Conservation (phyloP, 2,113 vertebrate genomes). For the Ophthalmolycus amberensis region DNA sequence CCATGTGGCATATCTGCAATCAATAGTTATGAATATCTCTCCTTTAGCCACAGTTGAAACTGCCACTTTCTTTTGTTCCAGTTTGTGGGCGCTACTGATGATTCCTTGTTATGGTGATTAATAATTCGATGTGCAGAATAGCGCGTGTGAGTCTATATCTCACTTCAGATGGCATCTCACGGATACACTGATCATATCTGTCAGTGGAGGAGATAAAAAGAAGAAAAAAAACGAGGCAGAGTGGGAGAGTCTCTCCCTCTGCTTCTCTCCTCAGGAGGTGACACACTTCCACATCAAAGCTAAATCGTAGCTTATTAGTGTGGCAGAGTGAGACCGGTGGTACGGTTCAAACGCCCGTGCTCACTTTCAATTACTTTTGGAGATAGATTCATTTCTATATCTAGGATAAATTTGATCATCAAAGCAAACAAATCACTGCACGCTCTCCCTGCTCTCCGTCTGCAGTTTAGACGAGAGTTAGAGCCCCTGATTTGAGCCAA, state of each 20-base stretch:
- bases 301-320: slow-evolving; percentile 74
- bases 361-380: slow-evolving; percentile 76
- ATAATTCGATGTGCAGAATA: slow-evolving; percentile 49
- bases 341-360: slow-evolving; percentile 59
- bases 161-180: slow-evolving; percentile 36
- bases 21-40: slow-evolving; percentile 60
- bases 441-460: slow-evolving; percentile 13
- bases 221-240: background rate
- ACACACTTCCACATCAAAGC: slow-evolving; percentile 80
- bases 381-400: slow-evolving; percentile 66
- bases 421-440: slow-evolving; percentile 71
- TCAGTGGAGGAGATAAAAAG: slow-evolving; percentile 38
- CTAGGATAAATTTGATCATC: slow-evolving; percentile 69
- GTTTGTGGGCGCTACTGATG: slow-evolving; percentile 42
- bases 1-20: slow-evolving; percentile 42
- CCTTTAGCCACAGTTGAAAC: slow-evolving; percentile 47
- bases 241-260: slow-evolving; percentile 45
- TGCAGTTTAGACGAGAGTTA: slow-evolving; percentile 14
- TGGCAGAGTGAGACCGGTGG: slow-evolving; percentile 54
- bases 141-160: background rate
- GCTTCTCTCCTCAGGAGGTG: slow-evolving; percentile 71
- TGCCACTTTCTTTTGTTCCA: slow-evolving; percentile 37
- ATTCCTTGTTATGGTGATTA: slow-evolving; percentile 57
- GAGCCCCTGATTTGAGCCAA: slow-evolving; percentile 48
- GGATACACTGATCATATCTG: slow-evolving; percentile 53